A percentile compares a stretch with the other conserved stretches of the same genome.
These are phyloP conservation scores for Brachyhypopomus gauderio DNA, from an alignment of 2,113 vertebrate species.

Conservation along the genomic window DNA sequence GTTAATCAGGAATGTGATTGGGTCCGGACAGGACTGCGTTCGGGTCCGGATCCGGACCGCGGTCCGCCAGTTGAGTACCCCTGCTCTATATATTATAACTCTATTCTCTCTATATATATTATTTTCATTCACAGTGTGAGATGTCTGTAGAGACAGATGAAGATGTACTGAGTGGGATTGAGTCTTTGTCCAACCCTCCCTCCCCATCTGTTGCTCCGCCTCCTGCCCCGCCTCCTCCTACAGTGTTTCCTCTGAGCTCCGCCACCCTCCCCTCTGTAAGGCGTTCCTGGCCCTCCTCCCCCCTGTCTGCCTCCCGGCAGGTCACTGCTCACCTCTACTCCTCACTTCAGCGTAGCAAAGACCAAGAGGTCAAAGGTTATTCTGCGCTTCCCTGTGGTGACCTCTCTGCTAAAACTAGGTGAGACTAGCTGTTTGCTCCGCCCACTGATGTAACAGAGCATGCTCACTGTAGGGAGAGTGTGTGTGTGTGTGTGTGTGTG, in stretches of 20 bases:
- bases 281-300: constrained; percentile 49
- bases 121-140: constrained; percentile 30
- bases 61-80: too few relatives aligned
- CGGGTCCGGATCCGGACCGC: too few relatives aligned
- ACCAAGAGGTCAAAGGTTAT: constrained; percentile 63
- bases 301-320: constrained; percentile 60
- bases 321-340: constrained; percentile 75
- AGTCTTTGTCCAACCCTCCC: constrained; percentile 53
- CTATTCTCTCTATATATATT: background rate
- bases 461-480: too few relatives aligned
- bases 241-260: constrained; percentile 12
- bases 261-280: constrained; percentile 42
- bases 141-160: constrained; percentile 38
- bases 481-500: too few relatives aligned
- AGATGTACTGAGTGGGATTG: constrained; percentile 67
- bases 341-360: constrained; percentile 70
- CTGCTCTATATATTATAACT: too few relatives aligned
- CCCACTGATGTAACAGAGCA: too few relatives aligned
- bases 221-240: constrained; percentile 22
- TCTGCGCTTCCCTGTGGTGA: constrained; percentile 39
- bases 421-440: too few relatives aligned
- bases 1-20: too few relatives aligned
- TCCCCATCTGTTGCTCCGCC: constrained; percentile 24
- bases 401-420: constrained; percentile 37
- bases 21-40: too few relatives aligned